Evolutionary conservation across 2,888 invertebrate genomes (phyloP), one percentile per base, ranked within the genome.

Genomic region (Aproaerema taeniolella): DNA sequence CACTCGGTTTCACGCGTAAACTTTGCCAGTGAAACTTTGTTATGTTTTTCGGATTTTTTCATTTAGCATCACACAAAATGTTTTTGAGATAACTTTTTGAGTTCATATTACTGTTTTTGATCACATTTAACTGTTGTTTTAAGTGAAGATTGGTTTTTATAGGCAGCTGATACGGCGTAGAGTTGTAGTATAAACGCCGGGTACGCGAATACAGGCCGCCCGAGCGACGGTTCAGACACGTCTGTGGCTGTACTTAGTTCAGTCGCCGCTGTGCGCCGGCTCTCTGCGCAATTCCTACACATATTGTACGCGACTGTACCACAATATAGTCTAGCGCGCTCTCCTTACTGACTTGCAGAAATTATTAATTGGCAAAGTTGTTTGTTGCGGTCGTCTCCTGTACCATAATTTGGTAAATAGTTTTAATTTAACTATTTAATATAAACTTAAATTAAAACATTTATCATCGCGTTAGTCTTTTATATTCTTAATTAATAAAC

Each of bases 271-370:
- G 13, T 56, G 76, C 74, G 78, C 70, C 70, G 71, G 31, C 56
- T 50, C 67, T 70, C 76, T 81, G 80, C 80, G 82, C 81, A 79
- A 63, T 77, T 63, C 60, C 62, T 55, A 62, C 61, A 55, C 56
- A 28, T 11, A 8, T 49, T 51, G 50, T 58, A 47, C n/a, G 43
- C 39, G 51, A 47, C 43, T 46, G 49, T 50, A 41, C 31, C n/a
- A n/a, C 26, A 9, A 26, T 38, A 25, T 31, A 36, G 10, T 3
- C 14, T 7, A 11, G 20, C n/a, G 28, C n/a, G n/a, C 35, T 14
- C 28, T 15, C 13, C 11, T 32, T 17, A 15, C 36, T 33, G 37
- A 39, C 20, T 37, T 33, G 36, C 30, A 40, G 12, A 37, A 41
- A 31, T 26, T 33, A 24, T 29, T 42, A 43, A 43, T 43, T 36